Base-by-base conservation (phyloP, 1,140 invertebrate species). In the Pseudomyrmex concolor region DNA sequence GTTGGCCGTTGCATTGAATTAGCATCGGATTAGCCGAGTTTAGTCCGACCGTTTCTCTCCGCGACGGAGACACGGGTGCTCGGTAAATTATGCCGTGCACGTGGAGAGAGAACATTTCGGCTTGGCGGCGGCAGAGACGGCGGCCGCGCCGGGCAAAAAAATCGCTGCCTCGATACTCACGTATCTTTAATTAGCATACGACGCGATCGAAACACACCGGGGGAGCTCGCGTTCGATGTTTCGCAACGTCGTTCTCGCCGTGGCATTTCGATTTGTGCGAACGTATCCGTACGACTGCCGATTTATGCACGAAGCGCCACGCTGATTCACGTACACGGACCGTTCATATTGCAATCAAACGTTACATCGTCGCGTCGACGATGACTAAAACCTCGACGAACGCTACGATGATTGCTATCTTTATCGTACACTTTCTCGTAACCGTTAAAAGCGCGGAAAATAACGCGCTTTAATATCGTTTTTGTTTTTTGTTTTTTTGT, bases 11-110 rank as follows among this genome's bases (percentile, higher is more conserved):
- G 89, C 89, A 90, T 91, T 87, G 86, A 91, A 91, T 91, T 91
- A 91, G 90, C 90, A 91, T 91, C 70, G 89, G 85, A 91, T 91
- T 91, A 91, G 86, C 89, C 90, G 90, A 91, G 89, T 91, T 74
- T 91, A 88, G 86, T 34, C 71, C 85, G 81, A 48, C 77, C 84
- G 87, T 88, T 84, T 83, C 66, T 87, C 72, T 84, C 71, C 70
- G 55, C 63, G 59, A 63, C 78, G 68, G 68, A 59, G 67, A 82
- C 72, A 68, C 55, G 81, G 50, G 54, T 10, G 22, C 83, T 60
- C 59, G 71, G 84, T 74, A 77, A 89, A 89, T 89, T 89, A 90
- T 89, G 72, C 86, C 64, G 45, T 59, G 82, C 81, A 76, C 86
- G 86, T 80, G 86, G 19, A 68, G 50, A 88, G 22, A 83, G 55